phyloP scores from a whole-genome alignment of 2,888 invertebrate species.

The Eucriotettix oculatus region DNA sequence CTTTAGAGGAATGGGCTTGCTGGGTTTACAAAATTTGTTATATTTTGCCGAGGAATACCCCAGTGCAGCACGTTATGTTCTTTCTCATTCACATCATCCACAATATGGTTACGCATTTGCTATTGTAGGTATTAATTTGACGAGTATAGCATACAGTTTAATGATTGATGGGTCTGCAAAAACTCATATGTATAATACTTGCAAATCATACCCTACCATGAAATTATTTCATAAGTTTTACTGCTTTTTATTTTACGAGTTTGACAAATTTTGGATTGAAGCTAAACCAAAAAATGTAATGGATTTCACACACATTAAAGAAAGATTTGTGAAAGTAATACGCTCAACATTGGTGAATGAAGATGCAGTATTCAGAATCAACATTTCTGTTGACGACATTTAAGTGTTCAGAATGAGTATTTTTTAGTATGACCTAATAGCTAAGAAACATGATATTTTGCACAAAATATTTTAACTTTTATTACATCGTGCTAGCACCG shows the following conservation, averaged over 20 bases:
- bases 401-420: constrained; percentile 18
- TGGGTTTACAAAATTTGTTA: constrained; percentile 82
- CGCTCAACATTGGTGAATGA: constrained; percentile 48
- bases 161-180: constrained; percentile 68
- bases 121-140: constrained; percentile 90
- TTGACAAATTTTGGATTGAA: constrained; percentile 87
- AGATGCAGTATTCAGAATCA: constrained; percentile 58
- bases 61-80: constrained; percentile 60
- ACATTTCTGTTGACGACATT: constrained; percentile 57
- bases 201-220: constrained; percentile 44
- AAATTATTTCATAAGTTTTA: constrained; percentile 83
- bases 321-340: constrained; percentile 66
- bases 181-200: constrained; percentile 79
- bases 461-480: too few relatives aligned
- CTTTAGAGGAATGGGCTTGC: constrained; percentile 93
- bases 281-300: constrained; percentile 86
- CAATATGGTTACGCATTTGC: constrained; percentile 75
- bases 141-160: constrained; percentile 73
- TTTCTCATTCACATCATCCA: constrained; percentile 80
- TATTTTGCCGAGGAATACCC: constrained; percentile 72
- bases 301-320: constrained; percentile 82
- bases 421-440: too few relatives aligned
- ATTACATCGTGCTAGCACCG: too few relatives aligned
- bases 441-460: too few relatives aligned
- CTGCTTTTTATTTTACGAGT: constrained; percentile 84